Evolutionary conservation across 2,797 vertebrate genomes (phyloP).

Genomic region (Leucoraja ocellata): DNA sequence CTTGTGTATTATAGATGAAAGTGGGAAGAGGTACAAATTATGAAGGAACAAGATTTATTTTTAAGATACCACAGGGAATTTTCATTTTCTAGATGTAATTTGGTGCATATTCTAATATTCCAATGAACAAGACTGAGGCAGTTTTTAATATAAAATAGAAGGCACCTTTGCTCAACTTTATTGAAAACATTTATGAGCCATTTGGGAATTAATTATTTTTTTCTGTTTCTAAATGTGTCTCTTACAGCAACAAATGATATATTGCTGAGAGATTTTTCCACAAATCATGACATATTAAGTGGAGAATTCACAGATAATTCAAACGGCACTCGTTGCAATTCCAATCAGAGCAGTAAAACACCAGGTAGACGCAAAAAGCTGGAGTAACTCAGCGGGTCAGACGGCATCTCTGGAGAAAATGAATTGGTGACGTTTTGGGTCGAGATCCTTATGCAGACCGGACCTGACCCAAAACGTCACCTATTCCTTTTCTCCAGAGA

Average conservation of each 20-base stretch:
- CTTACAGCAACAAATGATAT: not conserved
- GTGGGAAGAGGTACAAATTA: not conserved
- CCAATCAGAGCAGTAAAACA: not conserved
- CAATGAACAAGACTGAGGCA: not conserved
- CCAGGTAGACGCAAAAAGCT: too few species aligned
- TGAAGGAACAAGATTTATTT: not conserved
- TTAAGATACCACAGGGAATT: not conserved
- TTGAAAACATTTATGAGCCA: not conserved
- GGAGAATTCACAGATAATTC: not conserved
- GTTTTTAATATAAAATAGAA: not conserved
- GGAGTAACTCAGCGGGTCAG: too few species aligned
- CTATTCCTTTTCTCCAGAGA: too few species aligned
- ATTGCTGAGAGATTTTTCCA: not conserved
- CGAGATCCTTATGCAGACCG: too few species aligned
- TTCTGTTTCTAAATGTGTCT: not conserved
- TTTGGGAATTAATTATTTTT: slow-evolving; percentile 8
- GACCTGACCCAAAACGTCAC: too few species aligned
- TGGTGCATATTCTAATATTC: not conserved
- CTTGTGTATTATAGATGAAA: not conserved
- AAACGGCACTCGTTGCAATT: too few species aligned
- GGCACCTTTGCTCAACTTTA: not conserved
- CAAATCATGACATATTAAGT: not conserved
- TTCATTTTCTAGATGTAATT: not conserved
- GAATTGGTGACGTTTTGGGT: too few species aligned
- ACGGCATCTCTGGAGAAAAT: too few species aligned